phyloP scores from a whole-genome alignment of 2,888 invertebrate genomes.

The Chrysodeixis includens region DNA sequence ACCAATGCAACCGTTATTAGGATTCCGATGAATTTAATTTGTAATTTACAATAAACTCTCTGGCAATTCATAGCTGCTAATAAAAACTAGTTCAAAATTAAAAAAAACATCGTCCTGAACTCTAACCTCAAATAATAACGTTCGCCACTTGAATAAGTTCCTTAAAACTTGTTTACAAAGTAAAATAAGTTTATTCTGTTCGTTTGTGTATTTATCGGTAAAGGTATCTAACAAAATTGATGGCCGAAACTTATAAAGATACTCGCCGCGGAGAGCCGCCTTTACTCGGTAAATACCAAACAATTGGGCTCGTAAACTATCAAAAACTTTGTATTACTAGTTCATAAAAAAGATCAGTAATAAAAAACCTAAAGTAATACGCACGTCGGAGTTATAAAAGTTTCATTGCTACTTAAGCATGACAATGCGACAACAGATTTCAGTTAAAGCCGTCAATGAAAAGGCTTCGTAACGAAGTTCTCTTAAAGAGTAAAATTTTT shows the following conservation, averaged over 20 bases:
- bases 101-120: neutral
- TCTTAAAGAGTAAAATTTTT: slow-evolving; percentile 19
- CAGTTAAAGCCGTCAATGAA: slow-evolving; percentile 28
- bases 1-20: no score
- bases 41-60: no score
- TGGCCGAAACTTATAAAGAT: neutral
- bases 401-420: slow-evolving; percentile 36
- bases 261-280: neutral
- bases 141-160: neutral
- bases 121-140: neutral
- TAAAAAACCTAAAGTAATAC: slow-evolving; percentile 28
- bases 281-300: slow-evolving; percentile 14
- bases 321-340: slow-evolving; percentile 30
- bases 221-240: neutral
- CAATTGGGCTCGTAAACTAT: slow-evolving; percentile 11
- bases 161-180: neutral
- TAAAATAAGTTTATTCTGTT: neutral
- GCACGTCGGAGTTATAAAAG: slow-evolving; percentile 39
- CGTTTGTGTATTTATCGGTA: neutral
- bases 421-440: slow-evolving; percentile 21
- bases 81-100: no score
- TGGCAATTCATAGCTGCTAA: no score
- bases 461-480: slow-evolving; percentile 22
- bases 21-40: no score
- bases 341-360: slow-evolving; percentile 10